Evolutionary conservation across 2,888 invertebrate genomes (phyloP).

Genomic region (Linnaemya tessellans): DNA sequence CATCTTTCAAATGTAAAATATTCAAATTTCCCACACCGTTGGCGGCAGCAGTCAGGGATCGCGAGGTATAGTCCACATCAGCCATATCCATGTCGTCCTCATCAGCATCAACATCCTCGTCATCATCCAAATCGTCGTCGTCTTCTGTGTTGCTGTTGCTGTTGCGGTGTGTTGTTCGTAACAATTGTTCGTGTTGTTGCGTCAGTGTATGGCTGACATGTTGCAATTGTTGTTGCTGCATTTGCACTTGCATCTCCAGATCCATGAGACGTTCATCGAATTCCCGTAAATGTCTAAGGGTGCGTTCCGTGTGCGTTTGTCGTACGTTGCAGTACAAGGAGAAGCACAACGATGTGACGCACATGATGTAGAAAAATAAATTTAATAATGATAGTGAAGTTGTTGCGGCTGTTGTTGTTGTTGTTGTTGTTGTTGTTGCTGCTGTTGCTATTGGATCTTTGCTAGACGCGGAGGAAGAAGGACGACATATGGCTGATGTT

Average conservation of each 20-base stretch:
- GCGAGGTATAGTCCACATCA: constrained; percentile 50
- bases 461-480: constrained; percentile 25
- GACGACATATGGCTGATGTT: constrained; percentile 47
- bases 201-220: constrained; percentile 53
- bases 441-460: constrained; percentile 28
- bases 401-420: constrained; percentile 70
- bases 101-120: constrained; percentile 6
- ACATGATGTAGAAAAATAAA: constrained; percentile 82
- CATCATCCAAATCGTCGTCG: constrained; percentile 13
- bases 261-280: constrained; percentile 82
- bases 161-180: constrained; percentile 34
- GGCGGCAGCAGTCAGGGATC: neutral
- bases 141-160: constrained; percentile 13
- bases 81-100: constrained; percentile 35
- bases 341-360: constrained; percentile 82
- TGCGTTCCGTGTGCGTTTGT: constrained; percentile 81
- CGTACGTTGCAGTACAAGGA: constrained; percentile 82
- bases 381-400: constrained; percentile 79
- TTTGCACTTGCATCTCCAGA: constrained; percentile 79
- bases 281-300: constrained; percentile 80
- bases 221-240: constrained; percentile 68
- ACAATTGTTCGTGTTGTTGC: constrained; percentile 62
- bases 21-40: constrained; percentile 41
- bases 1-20: constrained; percentile 63
- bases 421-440: constrained; percentile 63